Percentiles rank a stretch among this genome's conserved stretches.
Conservation (phyloP, 1,140 invertebrate species). For the Ephestia elutella region DNA sequence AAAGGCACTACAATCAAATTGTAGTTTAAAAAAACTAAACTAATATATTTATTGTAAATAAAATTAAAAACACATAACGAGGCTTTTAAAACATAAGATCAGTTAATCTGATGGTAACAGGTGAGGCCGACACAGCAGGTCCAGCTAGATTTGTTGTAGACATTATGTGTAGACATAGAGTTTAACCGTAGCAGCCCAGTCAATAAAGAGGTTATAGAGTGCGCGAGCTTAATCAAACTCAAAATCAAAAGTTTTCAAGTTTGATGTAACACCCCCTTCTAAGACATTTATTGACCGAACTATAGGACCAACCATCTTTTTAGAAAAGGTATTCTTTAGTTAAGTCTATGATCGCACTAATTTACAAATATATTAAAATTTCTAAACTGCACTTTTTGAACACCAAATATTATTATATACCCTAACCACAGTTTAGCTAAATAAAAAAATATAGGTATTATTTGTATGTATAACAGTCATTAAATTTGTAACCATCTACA, state of each 20-base stretch:
- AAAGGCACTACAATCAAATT: no score
- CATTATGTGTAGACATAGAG: no score
- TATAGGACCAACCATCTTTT: slow-evolving; percentile 20
- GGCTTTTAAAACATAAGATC: background rate
- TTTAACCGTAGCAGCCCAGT: no score
- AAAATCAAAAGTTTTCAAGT: no score
- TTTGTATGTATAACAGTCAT: slow-evolving; percentile 62
- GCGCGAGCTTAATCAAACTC: no score
- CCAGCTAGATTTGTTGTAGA: background rate
- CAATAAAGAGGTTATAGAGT: no score
- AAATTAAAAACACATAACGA: background rate
- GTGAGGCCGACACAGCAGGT: slow-evolving; percentile 14
- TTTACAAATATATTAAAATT: slow-evolving; percentile 46
- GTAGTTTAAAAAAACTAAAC: no score
- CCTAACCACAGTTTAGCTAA: slow-evolving; percentile 65
- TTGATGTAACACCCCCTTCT: no score
- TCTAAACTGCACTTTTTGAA: slow-evolving; percentile 60
- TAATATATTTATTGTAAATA: no score
- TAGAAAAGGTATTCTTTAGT: slow-evolving; percentile 43
- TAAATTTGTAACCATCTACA: slow-evolving; percentile 44
- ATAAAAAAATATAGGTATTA: slow-evolving; percentile 68
- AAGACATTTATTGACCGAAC: no score
- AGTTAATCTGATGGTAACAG: background rate
- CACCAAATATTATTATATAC: slow-evolving; percentile 60
- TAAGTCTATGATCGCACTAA: slow-evolving; percentile 44